phyloP scores from a whole-genome alignment of 1,140 invertebrate genomes.

The Xylocopa sonorina region DNA sequence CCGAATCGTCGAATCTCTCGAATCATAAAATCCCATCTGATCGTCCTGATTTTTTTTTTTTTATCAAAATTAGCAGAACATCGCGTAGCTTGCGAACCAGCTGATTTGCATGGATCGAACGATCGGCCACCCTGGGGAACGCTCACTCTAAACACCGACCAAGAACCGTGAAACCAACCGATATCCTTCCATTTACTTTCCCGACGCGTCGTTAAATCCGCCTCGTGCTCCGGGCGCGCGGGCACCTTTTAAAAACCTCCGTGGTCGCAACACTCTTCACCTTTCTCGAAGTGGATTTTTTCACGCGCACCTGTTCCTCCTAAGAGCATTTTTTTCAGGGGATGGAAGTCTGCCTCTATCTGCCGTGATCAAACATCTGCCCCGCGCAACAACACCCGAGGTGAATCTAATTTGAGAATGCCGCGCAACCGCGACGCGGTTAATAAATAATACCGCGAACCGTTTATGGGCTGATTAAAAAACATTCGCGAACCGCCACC shows the following conservation, averaged over 20 bases:
- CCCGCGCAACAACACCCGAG: slow-evolving; percentile 60
- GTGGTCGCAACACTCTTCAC: slow-evolving; percentile 39
- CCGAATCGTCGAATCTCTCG: too few species aligned
- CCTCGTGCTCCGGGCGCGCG: slow-evolving; percentile 13
- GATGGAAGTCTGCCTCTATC: slow-evolving; percentile 70
- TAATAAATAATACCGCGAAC: slow-evolving; percentile 24
- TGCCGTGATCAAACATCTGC: slow-evolving; percentile 74
- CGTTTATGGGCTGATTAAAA: slow-evolving; percentile 31
- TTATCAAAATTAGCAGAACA: too few species aligned
- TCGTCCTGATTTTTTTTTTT: too few species aligned
- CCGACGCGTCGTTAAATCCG: slow-evolving; percentile 23
- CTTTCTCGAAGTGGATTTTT: slow-evolving; percentile 56
- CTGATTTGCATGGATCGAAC: slow-evolving; percentile 1
- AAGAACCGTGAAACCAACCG: not conserved
- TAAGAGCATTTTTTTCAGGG: slow-evolving; percentile 66
- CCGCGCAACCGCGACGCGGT: slow-evolving; percentile 1
- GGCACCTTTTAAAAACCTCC: slow-evolving; percentile 1
- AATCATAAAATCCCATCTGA: too few species aligned
- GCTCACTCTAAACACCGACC: not conserved
- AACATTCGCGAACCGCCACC: not conserved
- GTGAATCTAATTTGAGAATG: slow-evolving; percentile 41
- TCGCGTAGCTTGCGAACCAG: too few species aligned
- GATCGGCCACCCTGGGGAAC: too few species aligned
- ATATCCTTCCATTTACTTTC: slow-evolving; percentile 13
- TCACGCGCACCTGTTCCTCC: slow-evolving; percentile 72